These are phyloP conservation scores for Sylvietta virens DNA, from an alignment of 2,113 vertebrate species.

Conservation along the genomic window DNA sequence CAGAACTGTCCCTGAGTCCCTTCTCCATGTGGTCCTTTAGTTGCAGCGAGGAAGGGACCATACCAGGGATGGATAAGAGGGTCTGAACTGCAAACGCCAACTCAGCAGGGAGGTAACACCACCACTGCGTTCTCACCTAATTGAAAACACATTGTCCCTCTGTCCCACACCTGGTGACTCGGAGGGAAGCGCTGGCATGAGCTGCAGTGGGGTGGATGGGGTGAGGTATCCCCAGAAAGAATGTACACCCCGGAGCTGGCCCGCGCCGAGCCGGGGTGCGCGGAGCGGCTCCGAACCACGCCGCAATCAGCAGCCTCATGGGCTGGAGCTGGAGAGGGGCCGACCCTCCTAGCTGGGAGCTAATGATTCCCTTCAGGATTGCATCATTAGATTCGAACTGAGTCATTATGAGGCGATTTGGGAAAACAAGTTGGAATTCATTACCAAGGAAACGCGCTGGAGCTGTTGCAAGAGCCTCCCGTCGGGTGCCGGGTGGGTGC, in stretches of 20 bases:
- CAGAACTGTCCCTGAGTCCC: background rate
- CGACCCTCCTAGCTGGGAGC: slow-evolving; percentile 18
- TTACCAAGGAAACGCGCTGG: background rate
- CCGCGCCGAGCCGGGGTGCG: accelerated
- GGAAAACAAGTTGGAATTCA: slow-evolving; percentile 60
- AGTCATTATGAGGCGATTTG: slow-evolving; percentile 57
- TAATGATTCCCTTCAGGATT: slow-evolving; percentile 61
- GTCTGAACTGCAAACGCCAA: background rate
- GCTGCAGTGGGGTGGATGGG: background rate
- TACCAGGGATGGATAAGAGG: background rate
- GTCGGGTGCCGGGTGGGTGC: background rate
- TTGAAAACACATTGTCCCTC: slow-evolving; percentile 19
- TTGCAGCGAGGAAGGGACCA: background rate
- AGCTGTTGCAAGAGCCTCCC: background rate
- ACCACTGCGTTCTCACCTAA: background rate
- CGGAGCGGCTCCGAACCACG: background rate
- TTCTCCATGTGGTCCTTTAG: background rate
- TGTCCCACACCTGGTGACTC: background rate
- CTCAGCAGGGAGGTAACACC: background rate
- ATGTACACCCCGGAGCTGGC: slow-evolving; percentile 29
- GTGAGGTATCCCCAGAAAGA: slow-evolving; percentile 41
- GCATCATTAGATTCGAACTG: slow-evolving; percentile 57
- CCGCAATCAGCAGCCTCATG: background rate
- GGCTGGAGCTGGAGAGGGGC: slow-evolving; percentile 39
- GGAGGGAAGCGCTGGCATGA: background rate